Base-by-base conservation (phyloP, 2,797 vertebrate genomes). In the Sebastiscus tertius region DNA sequence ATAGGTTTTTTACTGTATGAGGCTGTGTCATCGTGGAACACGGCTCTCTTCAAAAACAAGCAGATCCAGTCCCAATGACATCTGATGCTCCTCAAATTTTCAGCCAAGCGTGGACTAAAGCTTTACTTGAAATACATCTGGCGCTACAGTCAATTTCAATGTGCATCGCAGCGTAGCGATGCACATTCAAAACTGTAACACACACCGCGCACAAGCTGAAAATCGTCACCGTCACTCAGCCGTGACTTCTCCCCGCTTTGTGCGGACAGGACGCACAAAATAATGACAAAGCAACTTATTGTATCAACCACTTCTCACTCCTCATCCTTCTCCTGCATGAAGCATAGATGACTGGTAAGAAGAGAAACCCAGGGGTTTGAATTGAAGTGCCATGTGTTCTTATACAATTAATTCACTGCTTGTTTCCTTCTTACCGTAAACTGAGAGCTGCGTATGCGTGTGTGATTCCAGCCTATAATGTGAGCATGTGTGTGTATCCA, bases 361-460 rank as follows among this genome's bases (percentile, higher is more conserved):
- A 24, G 73, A 82, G 75, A 87, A 76, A 75, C 6, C 1, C 69
- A 75, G 24, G 10, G 58, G 36, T 69, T 55, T 89, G 81, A 87
- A 80, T 81, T 26, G 26, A 46, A 11, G 24, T 60, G 76, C 80
- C 82, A 89, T 65, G 39, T 8, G 7, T 62, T 83, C 77, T 75
- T 67, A 69, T 90, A 81, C 75, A 82, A 86, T 80, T 59, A 72
- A 87, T 83, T 82, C 36, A 39, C 63, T 61, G n/a, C 63, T 84
- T 64, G 60, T 81, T 87, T 52, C 63, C 39, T 20, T 76, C 59
- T 49, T 26, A 39, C 73, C 65, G 72, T 70, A 56, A 75, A 13
- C 61, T 34, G 59, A 71, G 68, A 77, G 8, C 49, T 52, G 42
- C 18, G 20, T 26, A 9, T 61, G 18, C n/a, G 31, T 59, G 64